These are phyloP conservation scores for Zeuzera pyrina DNA, from an alignment of 2,888 invertebrate genomes.

Conservation along the genomic window DNA sequence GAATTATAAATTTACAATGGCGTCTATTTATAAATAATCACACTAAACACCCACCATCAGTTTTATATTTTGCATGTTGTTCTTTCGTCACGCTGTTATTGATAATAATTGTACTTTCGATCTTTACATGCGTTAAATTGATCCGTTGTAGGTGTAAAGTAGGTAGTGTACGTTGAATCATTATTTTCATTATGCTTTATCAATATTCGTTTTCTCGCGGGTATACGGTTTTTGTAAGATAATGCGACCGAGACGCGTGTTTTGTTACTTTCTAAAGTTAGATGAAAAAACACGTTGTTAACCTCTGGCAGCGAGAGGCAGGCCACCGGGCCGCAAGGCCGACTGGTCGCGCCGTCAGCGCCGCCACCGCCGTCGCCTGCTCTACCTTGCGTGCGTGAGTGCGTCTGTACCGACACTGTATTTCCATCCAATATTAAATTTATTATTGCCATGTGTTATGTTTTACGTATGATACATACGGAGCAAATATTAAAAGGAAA, in stretches of 20 bases:
- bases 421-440: not conserved
- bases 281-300: slow-evolving; percentile 65
- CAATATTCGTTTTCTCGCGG: slow-evolving; percentile 1
- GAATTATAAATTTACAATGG: too few relatives aligned
- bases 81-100: not conserved
- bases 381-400: slow-evolving; percentile 21
- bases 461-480: too few relatives aligned
- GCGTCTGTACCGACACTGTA: slow-evolving; percentile 15
- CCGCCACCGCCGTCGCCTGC: slow-evolving; percentile 18
- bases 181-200: not conserved
- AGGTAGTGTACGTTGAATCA: too few relatives aligned
- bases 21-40: too few relatives aligned
- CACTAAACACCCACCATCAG: too few relatives aligned
- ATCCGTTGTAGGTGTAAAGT: too few relatives aligned
- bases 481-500: too few relatives aligned
- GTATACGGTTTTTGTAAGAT: slow-evolving; percentile 23
- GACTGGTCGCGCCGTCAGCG: slow-evolving; percentile 31
- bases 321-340: slow-evolving; percentile 57
- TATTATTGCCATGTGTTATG: not conserved
- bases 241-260: slow-evolving; percentile 29
- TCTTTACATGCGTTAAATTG: slow-evolving; percentile 4
- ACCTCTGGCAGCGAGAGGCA: slow-evolving; percentile 66
- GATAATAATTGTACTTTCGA: slow-evolving; percentile 5
- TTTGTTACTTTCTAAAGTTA: slow-evolving; percentile 68
- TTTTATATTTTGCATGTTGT: too few relatives aligned